Evolutionary conservation across 2,888 invertebrate species (phyloP), one percentile per base, ranked within the genome.

Genomic region (Parochlus steinenii): DNA sequence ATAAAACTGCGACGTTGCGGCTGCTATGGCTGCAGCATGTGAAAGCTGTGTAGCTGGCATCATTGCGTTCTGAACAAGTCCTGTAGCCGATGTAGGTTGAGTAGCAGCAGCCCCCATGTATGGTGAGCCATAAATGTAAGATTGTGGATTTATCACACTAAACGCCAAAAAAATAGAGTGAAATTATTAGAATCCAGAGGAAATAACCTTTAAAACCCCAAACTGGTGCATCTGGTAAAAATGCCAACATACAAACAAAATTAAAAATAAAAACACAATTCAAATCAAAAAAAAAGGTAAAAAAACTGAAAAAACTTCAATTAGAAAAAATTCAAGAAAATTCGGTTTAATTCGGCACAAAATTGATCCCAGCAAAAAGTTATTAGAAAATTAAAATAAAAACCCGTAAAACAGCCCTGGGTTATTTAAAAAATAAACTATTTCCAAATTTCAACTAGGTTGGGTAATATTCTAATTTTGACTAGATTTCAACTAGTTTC

Each of bases 1-100:
- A 53, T 81, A 81, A 51, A 81, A 72, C 51, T 82, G 78, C 48
- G 76, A 75, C 31, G 68, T 64, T n/a, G 79, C 80, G 1, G 80
- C 80, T 8, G 79, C 79, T 37, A 80, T 67, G 1, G 79, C 79
- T 6, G 79, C 78, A 2, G 78, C 78, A 51, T 76, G 76, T 47
- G 72, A 71, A 48, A 76, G 56, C 49, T 75, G 76, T 18, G 63
- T 58, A 40, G 72, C 74, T 45, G 74, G 74, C 45, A 81, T 69
- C 46, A 76, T 56, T 37, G 78, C 75, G 11, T 75, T 73, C 46
- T 76, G 55, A 36, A 78, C 75, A 12, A 75, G 74, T 3, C 73
- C 73, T n/a, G 45, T 41, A 3, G 46, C 44, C 17, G 44, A 36
- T 10, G 18, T 20, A 15, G 29, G 16, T 23, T 29, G 29, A 11